Evolutionary conservation across 2,888 invertebrate genomes (phyloP).

Genomic region (Thereva unica): DNA sequence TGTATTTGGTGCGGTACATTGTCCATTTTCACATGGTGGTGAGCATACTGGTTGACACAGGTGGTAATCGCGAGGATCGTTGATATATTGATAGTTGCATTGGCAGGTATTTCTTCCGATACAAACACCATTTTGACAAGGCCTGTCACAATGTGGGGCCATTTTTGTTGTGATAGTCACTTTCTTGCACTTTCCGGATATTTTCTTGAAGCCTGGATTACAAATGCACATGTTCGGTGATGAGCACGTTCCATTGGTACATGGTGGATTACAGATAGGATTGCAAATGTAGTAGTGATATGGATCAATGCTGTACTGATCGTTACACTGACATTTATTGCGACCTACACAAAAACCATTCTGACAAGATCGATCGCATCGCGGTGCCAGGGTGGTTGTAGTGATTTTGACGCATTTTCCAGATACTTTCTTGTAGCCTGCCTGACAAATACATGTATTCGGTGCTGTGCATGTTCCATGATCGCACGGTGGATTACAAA

Average conservation of each 20-base stretch:
- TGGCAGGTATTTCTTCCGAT: conserved; percentile 61
- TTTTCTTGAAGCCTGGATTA: conserved; percentile 68
- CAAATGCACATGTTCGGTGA: conserved; percentile 68
- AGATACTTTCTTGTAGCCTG: conserved; percentile 60
- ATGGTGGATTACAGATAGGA: conserved; percentile 52
- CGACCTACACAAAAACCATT: conserved; percentile 54
- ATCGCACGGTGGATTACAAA: conserved; percentile 52
- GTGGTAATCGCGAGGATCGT: neutral
- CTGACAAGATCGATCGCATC: conserved; percentile 60
- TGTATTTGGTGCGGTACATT: conserved; percentile 64
- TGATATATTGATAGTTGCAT: conserved; percentile 56
- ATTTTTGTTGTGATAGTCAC: too few relatives aligned
- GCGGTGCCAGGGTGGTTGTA: conserved; percentile 48
- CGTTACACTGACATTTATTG: conserved; percentile 1
- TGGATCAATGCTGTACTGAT: conserved; percentile 45
- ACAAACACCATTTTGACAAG: conserved; percentile 43
- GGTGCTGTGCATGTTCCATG: conserved; percentile 59
- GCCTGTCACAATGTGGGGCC: neutral
- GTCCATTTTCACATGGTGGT: conserved; percentile 60
- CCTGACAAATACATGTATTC: conserved; percentile 50
- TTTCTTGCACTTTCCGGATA: conserved; percentile 53
- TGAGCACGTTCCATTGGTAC: conserved; percentile 57
- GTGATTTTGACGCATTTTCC: conserved; percentile 46
- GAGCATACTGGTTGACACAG: conserved; percentile 58
- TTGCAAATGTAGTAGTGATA: conserved; percentile 44